These are phyloP conservation scores for Latrodectus geometricus DNA, from an alignment of 1,140 invertebrate genomes.

Conservation along the genomic window DNA sequence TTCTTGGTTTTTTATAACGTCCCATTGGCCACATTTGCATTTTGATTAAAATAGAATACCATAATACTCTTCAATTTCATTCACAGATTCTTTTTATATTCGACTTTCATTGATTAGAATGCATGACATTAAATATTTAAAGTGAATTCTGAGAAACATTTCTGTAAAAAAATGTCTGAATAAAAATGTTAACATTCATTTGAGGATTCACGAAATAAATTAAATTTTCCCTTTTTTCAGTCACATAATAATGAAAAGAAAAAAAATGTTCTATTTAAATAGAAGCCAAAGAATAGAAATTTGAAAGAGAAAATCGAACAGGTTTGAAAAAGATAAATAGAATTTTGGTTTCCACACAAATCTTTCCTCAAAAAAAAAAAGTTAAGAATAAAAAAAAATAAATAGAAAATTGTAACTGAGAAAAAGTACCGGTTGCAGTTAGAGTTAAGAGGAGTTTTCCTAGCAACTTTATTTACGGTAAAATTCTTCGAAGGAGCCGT, in stretches of 20 bases:
- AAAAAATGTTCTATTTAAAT: neutral
- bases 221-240: no score
- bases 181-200: no score
- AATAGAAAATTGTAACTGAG: neutral
- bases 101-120: no score
- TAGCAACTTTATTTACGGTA: neutral
- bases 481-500: neutral
- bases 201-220: no score
- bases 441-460: neutral
- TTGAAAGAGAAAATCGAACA: neutral
- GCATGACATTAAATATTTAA: no score
- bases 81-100: no score
- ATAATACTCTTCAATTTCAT: no score
- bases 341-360: neutral
- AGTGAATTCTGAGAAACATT: no score
- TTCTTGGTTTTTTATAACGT: no score
- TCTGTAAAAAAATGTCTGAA: no score
- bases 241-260: neutral
- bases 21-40: no score
- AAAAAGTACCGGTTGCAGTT: neutral
- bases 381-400: neutral
- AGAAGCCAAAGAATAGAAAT: neutral
- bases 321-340: neutral
- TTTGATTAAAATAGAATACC: no score
- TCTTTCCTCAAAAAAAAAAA: neutral